These are phyloP conservation scores for Polyodon spathula DNA, from an alignment of 2,113 vertebrate species.

Conservation along the genomic window DNA sequence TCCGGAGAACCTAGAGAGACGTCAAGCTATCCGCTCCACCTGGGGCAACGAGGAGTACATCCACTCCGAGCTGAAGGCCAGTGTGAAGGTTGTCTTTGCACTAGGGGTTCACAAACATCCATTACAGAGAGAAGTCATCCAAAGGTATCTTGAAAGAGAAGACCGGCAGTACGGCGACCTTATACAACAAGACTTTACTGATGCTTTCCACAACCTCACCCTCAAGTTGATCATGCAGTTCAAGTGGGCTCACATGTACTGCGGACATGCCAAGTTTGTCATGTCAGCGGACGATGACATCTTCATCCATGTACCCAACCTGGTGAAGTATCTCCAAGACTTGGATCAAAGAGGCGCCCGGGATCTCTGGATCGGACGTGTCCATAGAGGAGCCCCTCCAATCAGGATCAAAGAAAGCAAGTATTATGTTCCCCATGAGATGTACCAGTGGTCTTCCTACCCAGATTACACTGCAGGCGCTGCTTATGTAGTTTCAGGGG, in stretches of 20 bases:
- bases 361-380: conserved; percentile 80
- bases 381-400: conserved; percentile 77
- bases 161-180: conserved; percentile 60
- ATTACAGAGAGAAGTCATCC: conserved; percentile 26
- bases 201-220: conserved; percentile 89
- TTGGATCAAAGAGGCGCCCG: conserved; percentile 50
- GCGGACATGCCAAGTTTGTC: conserved; percentile 75
- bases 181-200: conserved; percentile 81
- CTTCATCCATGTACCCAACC: conserved; percentile 85
- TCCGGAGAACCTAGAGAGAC: conserved; percentile 63
- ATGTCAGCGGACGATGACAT: conserved; percentile 92
- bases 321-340: conserved; percentile 67
- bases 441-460: conserved; percentile 83
- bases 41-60: conserved; percentile 79
- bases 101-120: conserved; percentile 51
- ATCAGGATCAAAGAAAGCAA: conserved; percentile 71
- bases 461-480: conserved; percentile 89
- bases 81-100: conserved; percentile 73
- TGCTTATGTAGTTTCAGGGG: conserved; percentile 75
- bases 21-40: conserved; percentile 70
- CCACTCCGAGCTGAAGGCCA: conserved; percentile 50
- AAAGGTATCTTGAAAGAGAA: conserved; percentile 58
- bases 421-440: conserved; percentile 73
- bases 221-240: conserved; percentile 82
- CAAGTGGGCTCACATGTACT: conserved; percentile 73